These are phyloP conservation scores for Aurelia sp. DNA, from an alignment of 30 jellyfish, hydroid and myxozoan genomes.

Conservation along the genomic window DNA sequence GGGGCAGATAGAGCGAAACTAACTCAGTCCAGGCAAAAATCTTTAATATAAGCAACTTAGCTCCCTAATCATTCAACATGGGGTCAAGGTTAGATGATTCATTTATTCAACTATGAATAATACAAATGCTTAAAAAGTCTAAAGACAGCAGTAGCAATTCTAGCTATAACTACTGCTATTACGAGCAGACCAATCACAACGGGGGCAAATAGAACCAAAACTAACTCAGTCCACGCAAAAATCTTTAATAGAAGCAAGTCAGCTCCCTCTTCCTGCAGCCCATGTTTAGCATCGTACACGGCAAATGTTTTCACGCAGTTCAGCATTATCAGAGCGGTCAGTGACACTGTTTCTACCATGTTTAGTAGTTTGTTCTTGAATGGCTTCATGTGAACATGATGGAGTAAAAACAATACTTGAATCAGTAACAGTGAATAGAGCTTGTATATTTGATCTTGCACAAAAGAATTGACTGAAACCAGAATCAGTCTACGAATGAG, in stretches of 20 bases:
- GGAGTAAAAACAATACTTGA: conserved; percentile 43
- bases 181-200: background rate
- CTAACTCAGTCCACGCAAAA: background rate
- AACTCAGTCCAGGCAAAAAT: background rate
- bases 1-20: background rate
- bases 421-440: conserved; percentile 9
- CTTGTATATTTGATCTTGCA: conserved; percentile 11
- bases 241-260: background rate
- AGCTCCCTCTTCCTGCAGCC: background rate
- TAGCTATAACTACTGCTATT: background rate
- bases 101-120: too few species aligned
- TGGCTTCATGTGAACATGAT: conserved; percentile 40
- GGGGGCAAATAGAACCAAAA: background rate
- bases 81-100: too few species aligned
- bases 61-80: too few species aligned
- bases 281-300: conserved; percentile 13
- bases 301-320: conserved; percentile 7
- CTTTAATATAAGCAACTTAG: too few species aligned
- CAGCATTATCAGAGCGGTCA: conserved; percentile 25
- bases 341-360: conserved; percentile 42
- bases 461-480: background rate
- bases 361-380: conserved; percentile 43
- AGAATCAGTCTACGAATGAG: conserved; percentile 48
- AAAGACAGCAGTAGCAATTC: background rate
- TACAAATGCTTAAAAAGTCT: background rate